These are phyloP conservation scores for Syngnathoides biaculeatus DNA, from an alignment of 2,113 vertebrate species.

Conservation along the genomic window DNA sequence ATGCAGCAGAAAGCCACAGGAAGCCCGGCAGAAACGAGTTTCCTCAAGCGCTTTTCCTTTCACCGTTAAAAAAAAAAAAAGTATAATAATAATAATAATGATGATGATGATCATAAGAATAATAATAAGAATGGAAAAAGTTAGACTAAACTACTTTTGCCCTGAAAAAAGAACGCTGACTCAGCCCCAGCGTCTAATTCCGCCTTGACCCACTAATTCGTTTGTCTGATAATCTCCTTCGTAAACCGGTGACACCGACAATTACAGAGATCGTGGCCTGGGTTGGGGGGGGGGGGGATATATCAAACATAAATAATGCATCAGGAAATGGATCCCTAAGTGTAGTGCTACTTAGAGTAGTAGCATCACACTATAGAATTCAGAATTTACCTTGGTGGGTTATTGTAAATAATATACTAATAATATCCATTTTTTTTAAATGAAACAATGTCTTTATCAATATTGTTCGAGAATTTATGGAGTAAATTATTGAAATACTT, in stretches of 20 bases:
- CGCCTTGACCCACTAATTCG: slow-evolving; percentile 70
- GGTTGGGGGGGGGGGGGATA: no score
- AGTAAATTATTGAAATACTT: no score
- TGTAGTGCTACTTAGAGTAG: no score
- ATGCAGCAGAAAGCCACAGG: slow-evolving; percentile 55
- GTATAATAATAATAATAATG: not conserved
- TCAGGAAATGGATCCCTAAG: slow-evolving; percentile 58
- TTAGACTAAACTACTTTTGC: slow-evolving; percentile 55
- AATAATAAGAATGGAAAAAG: slow-evolving; percentile 15
- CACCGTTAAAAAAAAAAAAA: slow-evolving; percentile 6
- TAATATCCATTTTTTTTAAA: no score
- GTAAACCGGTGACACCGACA: slow-evolving; percentile 59
- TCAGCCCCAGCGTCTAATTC: slow-evolving; percentile 53
- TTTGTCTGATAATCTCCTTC: slow-evolving; percentile 62
- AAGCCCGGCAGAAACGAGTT: slow-evolving; percentile 57
- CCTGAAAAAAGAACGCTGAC: slow-evolving; percentile 44
- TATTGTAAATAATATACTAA: no score
- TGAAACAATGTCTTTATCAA: no score
- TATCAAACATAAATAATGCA: slow-evolving; percentile 66
- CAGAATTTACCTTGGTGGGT: no score
- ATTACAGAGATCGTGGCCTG: no score
- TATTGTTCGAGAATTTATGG: no score
- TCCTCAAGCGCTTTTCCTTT: slow-evolving; percentile 40
- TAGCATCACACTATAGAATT: no score
- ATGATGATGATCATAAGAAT: slow-evolving; percentile 6